Percentiles rank a stretch among this genome's conserved stretches.
These are phyloP conservation scores for Nycticorax nycticorax DNA, from an alignment of 2,113 vertebrate genomes.

Conservation along the genomic window DNA sequence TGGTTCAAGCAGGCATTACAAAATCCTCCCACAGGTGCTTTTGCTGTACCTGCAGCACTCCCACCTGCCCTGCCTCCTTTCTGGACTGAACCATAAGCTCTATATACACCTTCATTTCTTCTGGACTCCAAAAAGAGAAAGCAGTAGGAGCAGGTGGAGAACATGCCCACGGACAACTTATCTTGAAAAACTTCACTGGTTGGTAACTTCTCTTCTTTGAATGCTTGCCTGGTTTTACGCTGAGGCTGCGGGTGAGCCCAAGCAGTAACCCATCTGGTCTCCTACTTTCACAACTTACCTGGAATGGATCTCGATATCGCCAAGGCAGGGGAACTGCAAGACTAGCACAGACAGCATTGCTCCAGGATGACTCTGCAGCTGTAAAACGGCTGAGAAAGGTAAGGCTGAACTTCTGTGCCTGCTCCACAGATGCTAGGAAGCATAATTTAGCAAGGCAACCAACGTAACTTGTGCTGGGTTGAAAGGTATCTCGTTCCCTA, in stretches of 20 bases:
- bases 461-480: background rate
- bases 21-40: background rate
- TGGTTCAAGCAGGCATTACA: background rate
- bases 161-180: background rate
- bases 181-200: background rate
- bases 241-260: accelerated
- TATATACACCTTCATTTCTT: background rate
- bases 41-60: background rate
- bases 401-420: background rate
- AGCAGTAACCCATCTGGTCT: background rate
- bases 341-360: background rate
- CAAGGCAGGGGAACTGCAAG: background rate
- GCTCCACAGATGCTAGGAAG: background rate
- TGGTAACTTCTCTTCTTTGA: background rate
- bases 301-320: accelerated
- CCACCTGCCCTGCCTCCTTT: background rate
- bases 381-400: accelerated
- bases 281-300: background rate
- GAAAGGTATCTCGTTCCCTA: background rate
- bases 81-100: background rate
- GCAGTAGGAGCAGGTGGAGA: background rate
- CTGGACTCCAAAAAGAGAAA: background rate
- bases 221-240: accelerated
- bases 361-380: background rate
- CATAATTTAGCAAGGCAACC: background rate